These are phyloP conservation scores for Charina bottae DNA, from an alignment of 2,113 vertebrate genomes.

Conservation along the genomic window DNA sequence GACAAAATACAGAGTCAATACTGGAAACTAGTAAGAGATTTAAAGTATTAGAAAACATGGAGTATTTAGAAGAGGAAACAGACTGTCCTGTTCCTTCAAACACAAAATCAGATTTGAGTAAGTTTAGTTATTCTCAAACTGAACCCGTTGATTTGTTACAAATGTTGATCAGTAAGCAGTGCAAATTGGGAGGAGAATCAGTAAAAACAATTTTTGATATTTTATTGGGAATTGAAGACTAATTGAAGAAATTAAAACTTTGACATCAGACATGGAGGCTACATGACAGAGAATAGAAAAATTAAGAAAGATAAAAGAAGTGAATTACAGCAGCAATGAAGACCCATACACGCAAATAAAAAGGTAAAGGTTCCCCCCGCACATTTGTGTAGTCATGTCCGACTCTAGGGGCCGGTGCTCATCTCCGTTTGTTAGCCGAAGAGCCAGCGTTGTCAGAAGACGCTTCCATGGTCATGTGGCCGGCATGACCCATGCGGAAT, in stretches of 20 bases:
- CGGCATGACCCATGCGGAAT: too few relatives aligned
- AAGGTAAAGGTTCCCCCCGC: too few relatives aligned
- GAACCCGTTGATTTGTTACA: not conserved
- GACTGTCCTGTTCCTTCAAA: not conserved
- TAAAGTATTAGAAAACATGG: not conserved
- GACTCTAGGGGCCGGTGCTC: too few relatives aligned
- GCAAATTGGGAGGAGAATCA: not conserved
- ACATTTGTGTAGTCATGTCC: too few relatives aligned
- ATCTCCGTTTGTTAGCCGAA: too few relatives aligned
- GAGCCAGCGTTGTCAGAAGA: too few relatives aligned
- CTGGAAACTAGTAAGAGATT: not conserved
- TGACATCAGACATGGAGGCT: not conserved
- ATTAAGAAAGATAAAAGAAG: not conserved
- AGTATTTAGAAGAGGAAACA: not conserved
- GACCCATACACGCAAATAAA: not conserved
- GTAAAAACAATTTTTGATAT: not conserved
- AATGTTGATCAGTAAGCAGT: not conserved
- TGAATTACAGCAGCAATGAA: not conserved
- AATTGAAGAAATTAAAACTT: not conserved
- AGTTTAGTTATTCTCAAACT: not conserved
- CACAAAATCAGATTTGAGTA: not conserved
- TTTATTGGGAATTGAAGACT: not conserved
- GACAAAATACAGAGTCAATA: not conserved
- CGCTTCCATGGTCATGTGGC: too few relatives aligned
- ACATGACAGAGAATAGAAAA: not conserved